Percentiles rank a stretch among this genome's conserved stretches.
Evolutionary conservation across 1,140 invertebrate genomes (phyloP).

Genomic region (Tigriopus japonicus): DNA sequence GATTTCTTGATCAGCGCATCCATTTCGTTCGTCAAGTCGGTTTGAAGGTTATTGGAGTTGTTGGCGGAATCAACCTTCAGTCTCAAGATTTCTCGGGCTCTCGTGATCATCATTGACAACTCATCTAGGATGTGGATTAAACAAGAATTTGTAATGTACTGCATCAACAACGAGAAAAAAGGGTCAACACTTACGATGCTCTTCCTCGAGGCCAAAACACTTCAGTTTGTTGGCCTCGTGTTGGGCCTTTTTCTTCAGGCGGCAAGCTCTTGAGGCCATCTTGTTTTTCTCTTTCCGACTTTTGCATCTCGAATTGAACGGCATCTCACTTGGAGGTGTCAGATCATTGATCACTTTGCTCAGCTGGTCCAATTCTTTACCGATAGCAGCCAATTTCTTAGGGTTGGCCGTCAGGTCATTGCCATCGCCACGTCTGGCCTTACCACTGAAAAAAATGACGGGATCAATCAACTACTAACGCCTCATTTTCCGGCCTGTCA

Average conservation of each 20-base stretch:
- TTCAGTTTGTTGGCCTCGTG: slow-evolving; percentile 91
- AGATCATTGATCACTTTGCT: slow-evolving; percentile 74
- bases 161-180: not conserved
- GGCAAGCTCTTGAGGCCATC: slow-evolving; percentile 76
- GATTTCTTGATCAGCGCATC: slow-evolving; percentile 10
- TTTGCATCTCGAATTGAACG: slow-evolving; percentile 56
- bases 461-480: no score
- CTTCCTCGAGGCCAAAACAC: slow-evolving; percentile 71
- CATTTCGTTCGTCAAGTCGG: not conserved
- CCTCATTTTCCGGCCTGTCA: no score
- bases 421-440: slow-evolving; percentile 88
- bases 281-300: slow-evolving; percentile 96
- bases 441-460: slow-evolving; percentile 62
- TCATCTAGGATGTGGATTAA: not conserved
- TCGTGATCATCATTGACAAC: not conserved
- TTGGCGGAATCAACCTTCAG: not conserved
- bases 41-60: not conserved
- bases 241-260: slow-evolving; percentile 83
- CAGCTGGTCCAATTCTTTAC: slow-evolving; percentile 78
- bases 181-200: slow-evolving; percentile 68
- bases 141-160: not conserved
- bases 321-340: slow-evolving; percentile 80
- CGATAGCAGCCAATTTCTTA: slow-evolving; percentile 68
- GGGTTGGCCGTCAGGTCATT: slow-evolving; percentile 93
- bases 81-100: not conserved